Base-by-base conservation (phyloP, 2,888 invertebrate genomes). In the Eueremaeus valkanovi region DNA sequence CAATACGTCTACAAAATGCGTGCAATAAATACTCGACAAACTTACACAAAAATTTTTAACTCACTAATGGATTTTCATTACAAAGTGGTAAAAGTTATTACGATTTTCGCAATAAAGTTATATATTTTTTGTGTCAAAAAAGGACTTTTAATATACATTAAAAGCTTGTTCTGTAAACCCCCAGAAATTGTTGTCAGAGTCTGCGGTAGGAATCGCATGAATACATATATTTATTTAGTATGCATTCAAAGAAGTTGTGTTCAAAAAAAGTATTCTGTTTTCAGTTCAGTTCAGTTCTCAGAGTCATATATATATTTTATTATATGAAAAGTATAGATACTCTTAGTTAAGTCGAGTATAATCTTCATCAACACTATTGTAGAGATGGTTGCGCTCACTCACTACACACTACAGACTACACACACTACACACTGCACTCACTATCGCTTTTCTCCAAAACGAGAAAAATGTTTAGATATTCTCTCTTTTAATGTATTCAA, bases 401-500 rank as follows among this genome's bases (percentile, higher is more conserved):
- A n/a, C n/a, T n/a, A n/a, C n/a, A n/a, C n/a, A n/a, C n/a, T n/a
- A n/a, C n/a, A n/a, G n/a, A n/a, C n/a, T n/a, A n/a, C n/a, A n/a
- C n/a, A n/a, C n/a, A n/a, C n/a, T n/a, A n/a, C n/a, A n/a, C n/a
- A n/a, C 8, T 8, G 42, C 16, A 8, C 16, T 9, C 16, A 8
- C 29, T 27, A 27, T 33, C 16, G 45, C 2, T 45, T 45, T 13
- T 31, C 9, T 29, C 49, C 49, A 21, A 27, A 51, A 73, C 21
- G 3, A 58, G 18, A 36, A 61, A 36, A 36, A 36, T 36, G 33
- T 66, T 66, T 66, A 21, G 66, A 66, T 66, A 36, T 66, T 66
- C 36, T n/a, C 11, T 2, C 18, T 40, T 74, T 73, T 78, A 78
- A 78, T 78, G 75, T 78, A 78, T 78, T 78, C 77, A 78, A 78